Evolutionary conservation across 2,113 vertebrate species (phyloP).

Genomic region (Parus major): DNA sequence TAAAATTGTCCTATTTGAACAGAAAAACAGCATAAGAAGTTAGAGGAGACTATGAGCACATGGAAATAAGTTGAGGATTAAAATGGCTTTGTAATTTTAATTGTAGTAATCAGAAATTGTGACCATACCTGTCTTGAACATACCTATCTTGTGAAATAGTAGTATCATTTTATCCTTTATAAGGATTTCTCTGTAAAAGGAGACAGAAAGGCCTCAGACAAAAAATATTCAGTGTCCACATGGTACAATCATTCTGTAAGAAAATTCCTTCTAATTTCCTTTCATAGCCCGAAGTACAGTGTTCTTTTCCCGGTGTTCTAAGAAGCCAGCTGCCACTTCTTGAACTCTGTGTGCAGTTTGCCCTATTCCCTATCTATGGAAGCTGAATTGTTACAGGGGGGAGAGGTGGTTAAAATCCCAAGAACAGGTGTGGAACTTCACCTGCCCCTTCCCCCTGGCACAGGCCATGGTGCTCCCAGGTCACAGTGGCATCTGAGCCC

Average conservation of each 20-base stretch:
- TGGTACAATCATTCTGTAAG: not conserved
- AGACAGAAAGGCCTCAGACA: not conserved
- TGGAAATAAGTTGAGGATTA: not conserved
- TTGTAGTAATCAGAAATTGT: not conserved
- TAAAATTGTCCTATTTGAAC: not conserved
- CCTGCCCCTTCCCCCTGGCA: not conserved
- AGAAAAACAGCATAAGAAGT: not conserved
- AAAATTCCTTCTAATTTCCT: not conserved
- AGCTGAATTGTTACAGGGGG: not conserved
- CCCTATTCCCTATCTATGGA: not conserved
- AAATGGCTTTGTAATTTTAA: not conserved
- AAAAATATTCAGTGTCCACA: not conserved
- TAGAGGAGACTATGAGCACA: not conserved
- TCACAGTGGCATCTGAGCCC: not conserved
- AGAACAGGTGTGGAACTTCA: accelerated
- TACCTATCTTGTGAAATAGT: not conserved
- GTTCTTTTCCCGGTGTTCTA: not conserved
- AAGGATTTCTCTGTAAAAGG: not conserved
- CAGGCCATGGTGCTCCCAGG: not conserved
- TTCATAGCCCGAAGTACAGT: not conserved
- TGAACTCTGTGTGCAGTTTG: not conserved
- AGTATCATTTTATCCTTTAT: not conserved
- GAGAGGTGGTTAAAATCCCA: not conserved
- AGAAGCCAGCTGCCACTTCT: not conserved
- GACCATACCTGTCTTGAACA: not conserved